Base-by-base conservation (phyloP, 2,888 invertebrate species). In the Melinaea marsaeus region DNA sequence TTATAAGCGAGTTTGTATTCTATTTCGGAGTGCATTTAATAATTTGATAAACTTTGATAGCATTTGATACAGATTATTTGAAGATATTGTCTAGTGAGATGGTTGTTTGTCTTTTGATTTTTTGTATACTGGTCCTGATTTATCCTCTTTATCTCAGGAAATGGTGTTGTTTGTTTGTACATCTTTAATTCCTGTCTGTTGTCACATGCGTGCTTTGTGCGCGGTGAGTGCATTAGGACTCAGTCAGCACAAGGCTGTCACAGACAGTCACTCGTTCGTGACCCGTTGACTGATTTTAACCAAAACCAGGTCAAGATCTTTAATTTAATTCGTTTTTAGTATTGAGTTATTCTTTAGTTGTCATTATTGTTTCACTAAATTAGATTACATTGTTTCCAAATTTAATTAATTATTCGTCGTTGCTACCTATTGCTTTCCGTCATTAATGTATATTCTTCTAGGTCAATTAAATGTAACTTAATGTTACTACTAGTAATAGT, bases 231-330 rank as follows among this genome's bases (percentile, higher is more conserved):
- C 74, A 78, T 78, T 78, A 77, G 79, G 79, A 80, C 79, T 81
- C 79, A 79, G 75, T 77, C 73, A 68, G 77, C 77, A 80, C 88
- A 88, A 88, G 88, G 88, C 80, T 88, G 81, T 83, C 81, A 81
- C 83, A 86, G 85, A 79, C 84, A 86, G 85, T 87, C 88, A 86
- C 86, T 88, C 83, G 88, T 85, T 88, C 89, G 83, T 89, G 88
- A 89, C 89, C 89, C 78, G 86, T 81, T 88, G 86, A 86, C 87
- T 88, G 87, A 88, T 86, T 88, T 86, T 82, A 81, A 81, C 78
- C 76, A 78, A 83, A 88, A 83, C 79, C 81, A 83, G 89, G 89
- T 88, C 89, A 89, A 89, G 89, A 88, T 86, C 88, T 86, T 87
- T 76, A 77, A 80, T 78, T 80, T 84, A 85, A 82, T 84, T 83